Evolutionary conservation across 37 sponge, comb jelly and placozoan genomes (phyloP).

Genomic region (Ianthella basta): DNA sequence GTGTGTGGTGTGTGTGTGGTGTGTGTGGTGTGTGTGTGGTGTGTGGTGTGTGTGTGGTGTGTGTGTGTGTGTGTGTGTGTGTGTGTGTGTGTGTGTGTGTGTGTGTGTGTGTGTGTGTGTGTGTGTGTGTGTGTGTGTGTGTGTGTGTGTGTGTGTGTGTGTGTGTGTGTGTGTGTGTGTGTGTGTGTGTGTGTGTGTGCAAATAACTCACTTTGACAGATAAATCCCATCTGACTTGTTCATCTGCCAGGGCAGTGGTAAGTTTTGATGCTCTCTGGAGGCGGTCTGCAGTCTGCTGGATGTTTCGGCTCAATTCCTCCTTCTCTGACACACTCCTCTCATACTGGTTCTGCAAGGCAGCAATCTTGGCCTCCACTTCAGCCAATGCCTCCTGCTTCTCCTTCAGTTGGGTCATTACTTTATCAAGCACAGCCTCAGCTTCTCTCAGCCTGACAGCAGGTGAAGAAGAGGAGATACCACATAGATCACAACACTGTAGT

Average conservation of each 20-base stretch:
- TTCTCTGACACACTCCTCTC: constrained; percentile 89
- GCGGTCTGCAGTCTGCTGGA: constrained; percentile 83
- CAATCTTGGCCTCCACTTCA: constrained; percentile 89
- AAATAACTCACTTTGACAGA: constrained; percentile 75
- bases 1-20: too few species aligned
- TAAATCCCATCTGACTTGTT: constrained; percentile 94
- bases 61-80: too few species aligned
- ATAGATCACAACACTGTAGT: too few species aligned
- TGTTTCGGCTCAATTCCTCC: constrained; percentile 85
- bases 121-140: too few species aligned
- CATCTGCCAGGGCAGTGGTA: constrained; percentile 95
- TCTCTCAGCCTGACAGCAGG: constrained; percentile 65
- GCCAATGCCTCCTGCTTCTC: constrained; percentile 89
- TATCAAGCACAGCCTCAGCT: constrained; percentile 85
- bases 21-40: too few species aligned
- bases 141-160: too few species aligned
- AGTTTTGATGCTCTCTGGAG: constrained; percentile 91
- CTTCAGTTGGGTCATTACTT: constrained; percentile 80
- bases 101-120: too few species aligned
- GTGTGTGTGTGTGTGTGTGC: too few species aligned
- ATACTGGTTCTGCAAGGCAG: constrained; percentile 67
- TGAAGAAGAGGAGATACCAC: background rate
- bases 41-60: background rate
- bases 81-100: too few species aligned
- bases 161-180: too few species aligned